Evolutionary conservation across 1,140 invertebrate genomes (phyloP).

Genomic region (Danaus plexippus): DNA sequence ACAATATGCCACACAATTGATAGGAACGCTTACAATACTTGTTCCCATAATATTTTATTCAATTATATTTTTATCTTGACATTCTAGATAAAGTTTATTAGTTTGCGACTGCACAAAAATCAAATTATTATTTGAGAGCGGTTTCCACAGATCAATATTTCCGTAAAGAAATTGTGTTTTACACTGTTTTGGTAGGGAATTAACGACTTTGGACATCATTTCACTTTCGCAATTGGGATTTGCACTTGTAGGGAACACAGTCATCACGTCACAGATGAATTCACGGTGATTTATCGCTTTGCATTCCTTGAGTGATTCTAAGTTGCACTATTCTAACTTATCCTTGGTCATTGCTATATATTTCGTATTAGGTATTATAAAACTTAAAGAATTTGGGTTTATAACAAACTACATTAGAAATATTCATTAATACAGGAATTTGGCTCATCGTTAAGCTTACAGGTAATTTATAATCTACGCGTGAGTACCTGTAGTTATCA

Average conservation of each 20-base stretch:
- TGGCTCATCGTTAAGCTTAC: conserved; percentile 17
- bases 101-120: conserved; percentile 12
- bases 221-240: conserved; percentile 16
- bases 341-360: conserved; percentile 18
- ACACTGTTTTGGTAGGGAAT: conserved; percentile 1
- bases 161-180: conserved; percentile 7
- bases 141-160: conserved; percentile 7
- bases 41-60: conserved; percentile 18
- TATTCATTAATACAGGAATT: conserved; percentile 17
- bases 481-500: conserved; percentile 16
- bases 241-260: conserved; percentile 4
- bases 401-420: conserved; percentile 11
- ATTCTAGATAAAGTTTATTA: conserved; percentile 1
- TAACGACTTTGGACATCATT: conserved; percentile 3
- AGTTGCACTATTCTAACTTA: conserved; percentile 12
- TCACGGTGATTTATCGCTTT: conserved; percentile 3
- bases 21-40: conserved; percentile 11
- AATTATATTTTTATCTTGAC: conserved; percentile 7
- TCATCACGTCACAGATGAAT: conserved; percentile 8
- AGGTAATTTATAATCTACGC: conserved; percentile 16
- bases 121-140: conserved; percentile 9
- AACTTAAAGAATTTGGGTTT: conserved; percentile 60
- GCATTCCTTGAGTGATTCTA: conserved; percentile 32
- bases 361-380: conserved; percentile 14
- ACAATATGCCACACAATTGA: conserved; percentile 17